Evolutionary conservation across 92 coral and sea anemone species (phyloP), one percentile per base, ranked within the genome.

Genomic region (Umimayanthus chanpuru): DNA sequence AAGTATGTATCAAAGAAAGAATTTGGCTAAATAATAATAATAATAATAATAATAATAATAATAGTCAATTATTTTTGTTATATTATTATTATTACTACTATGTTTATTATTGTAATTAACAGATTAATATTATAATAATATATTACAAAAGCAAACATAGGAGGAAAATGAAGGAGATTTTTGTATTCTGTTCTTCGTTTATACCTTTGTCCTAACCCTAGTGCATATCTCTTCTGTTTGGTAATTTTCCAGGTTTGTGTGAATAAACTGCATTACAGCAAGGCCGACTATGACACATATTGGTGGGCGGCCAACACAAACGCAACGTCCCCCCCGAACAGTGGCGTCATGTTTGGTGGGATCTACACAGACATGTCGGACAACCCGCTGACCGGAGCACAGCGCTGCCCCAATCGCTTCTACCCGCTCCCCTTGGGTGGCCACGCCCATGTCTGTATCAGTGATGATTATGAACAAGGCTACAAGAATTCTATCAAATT

Each of bases 391-490:
- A 96, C 98, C 25, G 94, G 94, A 32, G 76, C 90, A 21, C 96
- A 96, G 68, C 90, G 92, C 25, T 96, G 98, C 76, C 98, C 96
- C 41, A 88, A 84, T 47, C 88, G 96, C 66, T 96, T 90, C 86
- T 96, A 94, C 91, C 90, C 94, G 26, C 82, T 93, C 76, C 91
- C 91, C 7, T 86, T 96, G 64, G 96, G 96, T 18, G 95, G 96
- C 14, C 93, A 96, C 82, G 89, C 95, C 44, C 93, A 85, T 49
- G 95, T 96, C 6, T 96, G 98, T 56, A 81, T 95, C 44, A 94
- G 98, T 85, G 97, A 95, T 36, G 98, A 95, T 71, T 95, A 90
- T 23, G 98, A 95, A 40, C 91, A 92, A 21, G 98, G 96, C 28
- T 92, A 88, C 16, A 93, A 86, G 79, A 92, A 82, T 78, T 90